Evolutionary conservation across 2,797 vertebrate species (phyloP).

Genomic region (Enteromius thamalakanensis): DNA sequence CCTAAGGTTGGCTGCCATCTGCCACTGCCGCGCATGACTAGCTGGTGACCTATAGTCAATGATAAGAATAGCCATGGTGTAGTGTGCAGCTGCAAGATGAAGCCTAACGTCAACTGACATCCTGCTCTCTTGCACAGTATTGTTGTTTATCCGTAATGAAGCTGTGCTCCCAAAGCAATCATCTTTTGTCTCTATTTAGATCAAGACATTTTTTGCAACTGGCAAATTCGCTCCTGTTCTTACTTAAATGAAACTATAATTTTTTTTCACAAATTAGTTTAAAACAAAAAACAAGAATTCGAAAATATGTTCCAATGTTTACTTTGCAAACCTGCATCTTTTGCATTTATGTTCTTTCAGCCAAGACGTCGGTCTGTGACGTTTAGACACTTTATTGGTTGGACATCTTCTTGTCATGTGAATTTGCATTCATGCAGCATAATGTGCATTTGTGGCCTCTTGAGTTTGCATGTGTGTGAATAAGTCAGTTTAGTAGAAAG

Average conservation of each 20-base stretch:
- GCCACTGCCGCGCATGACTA: slow-evolving; percentile 58
- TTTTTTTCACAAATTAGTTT: not conserved
- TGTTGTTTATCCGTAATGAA: slow-evolving; percentile 28
- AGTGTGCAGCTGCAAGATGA: slow-evolving; percentile 37
- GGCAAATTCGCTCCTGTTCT: not conserved
- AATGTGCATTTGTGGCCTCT: not conserved
- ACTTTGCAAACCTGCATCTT: not conserved
- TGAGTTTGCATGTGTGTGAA: not conserved
- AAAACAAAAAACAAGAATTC: not conserved
- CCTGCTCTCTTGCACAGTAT: not conserved
- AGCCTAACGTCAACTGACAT: slow-evolving; percentile 15
- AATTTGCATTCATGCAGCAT: not conserved
- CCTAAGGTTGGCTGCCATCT: slow-evolving; percentile 66
- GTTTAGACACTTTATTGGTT: not conserved
- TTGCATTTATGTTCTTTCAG: not conserved
- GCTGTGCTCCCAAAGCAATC: slow-evolving; percentile 22
- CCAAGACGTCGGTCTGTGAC: not conserved
- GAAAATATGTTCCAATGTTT: not conserved
- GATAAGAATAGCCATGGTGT: slow-evolving; percentile 52
- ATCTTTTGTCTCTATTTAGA: not conserved
- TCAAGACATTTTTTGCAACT: not conserved
- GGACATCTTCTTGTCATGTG: not conserved
- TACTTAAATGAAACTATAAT: not conserved
- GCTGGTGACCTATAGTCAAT: slow-evolving; percentile 61
- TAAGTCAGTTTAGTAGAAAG: not conserved